A percentile compares a stretch with the other conserved stretches of the same genome.
These are phyloP conservation scores for Etheostoma perlongum DNA, from an alignment of 2,797 vertebrate species.

Conservation along the genomic window DNA sequence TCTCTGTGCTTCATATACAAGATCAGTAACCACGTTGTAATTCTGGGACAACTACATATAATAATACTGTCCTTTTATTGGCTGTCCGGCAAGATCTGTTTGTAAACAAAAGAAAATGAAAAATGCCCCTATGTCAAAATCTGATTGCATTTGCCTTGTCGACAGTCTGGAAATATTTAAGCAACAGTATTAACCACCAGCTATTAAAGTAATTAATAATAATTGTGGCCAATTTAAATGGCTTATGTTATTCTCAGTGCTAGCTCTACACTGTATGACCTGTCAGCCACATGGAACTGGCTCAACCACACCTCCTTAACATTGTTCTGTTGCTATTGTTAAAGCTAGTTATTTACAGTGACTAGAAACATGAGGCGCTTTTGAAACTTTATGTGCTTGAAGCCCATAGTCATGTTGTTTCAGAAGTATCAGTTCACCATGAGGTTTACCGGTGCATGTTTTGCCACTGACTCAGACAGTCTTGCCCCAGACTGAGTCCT, in stretches of 20 bases:
- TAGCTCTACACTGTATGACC: conserved; percentile 19
- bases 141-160: conserved; percentile 51
- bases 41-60: conserved; percentile 6
- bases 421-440: conserved; percentile 25
- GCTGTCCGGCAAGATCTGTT: conserved; percentile 51
- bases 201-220: conserved; percentile 73
- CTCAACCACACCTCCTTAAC: conserved; percentile 18
- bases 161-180: conserved; percentile 69
- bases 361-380: conserved; percentile 4
- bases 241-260: conserved; percentile 19
- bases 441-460: conserved; percentile 32
- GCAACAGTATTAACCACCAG: conserved; percentile 50
- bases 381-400: conserved; percentile 14
- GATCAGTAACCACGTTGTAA: conserved; percentile 11
- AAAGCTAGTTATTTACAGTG: not conserved
- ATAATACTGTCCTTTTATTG: conserved; percentile 17
- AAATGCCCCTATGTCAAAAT: conserved; percentile 40
- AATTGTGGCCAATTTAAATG: conserved; percentile 44
- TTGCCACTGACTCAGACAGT: conserved; percentile 31
- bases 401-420: conserved; percentile 35
- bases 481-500: conserved; percentile 26
- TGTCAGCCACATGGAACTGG: not conserved
- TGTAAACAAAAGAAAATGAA: conserved; percentile 61
- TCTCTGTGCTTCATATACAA: not conserved
- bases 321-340: conserved; percentile 30